A percentile compares a stretch with the other conserved stretches of the same genome.
Conservation (phyloP, 2,797 vertebrate genomes). For the Cichlasoma orientale region DNA sequence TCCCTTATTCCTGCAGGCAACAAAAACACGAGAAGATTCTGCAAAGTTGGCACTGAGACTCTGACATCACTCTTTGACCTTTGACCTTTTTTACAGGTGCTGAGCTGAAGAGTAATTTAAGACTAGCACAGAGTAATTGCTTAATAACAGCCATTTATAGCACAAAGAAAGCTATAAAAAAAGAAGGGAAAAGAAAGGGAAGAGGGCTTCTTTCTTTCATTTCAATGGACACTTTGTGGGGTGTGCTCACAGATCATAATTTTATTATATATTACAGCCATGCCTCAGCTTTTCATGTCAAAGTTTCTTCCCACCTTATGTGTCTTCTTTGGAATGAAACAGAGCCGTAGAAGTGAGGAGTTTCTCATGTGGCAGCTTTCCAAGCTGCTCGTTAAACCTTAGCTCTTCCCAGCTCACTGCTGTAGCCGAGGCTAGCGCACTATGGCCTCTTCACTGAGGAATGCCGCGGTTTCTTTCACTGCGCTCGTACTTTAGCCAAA, state of each 20-base stretch:
- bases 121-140: constrained; percentile 2
- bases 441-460: constrained; percentile 35
- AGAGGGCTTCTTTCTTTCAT: not conserved
- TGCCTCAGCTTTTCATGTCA: not conserved
- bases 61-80: constrained; percentile 1
- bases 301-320: not conserved
- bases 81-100: constrained; percentile 23
- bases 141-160: not conserved
- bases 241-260: not conserved
- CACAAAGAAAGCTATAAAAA: not conserved
- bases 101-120: not conserved
- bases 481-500: constrained; percentile 16
- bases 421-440: constrained; percentile 23
- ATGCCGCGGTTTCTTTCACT: constrained; percentile 35
- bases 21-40: constrained; percentile 3
- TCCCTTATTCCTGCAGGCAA: constrained; percentile 11
- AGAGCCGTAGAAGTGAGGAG: not conserved
- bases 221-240: not conserved
- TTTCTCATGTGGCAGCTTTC: constrained; percentile 9
- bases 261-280: not conserved
- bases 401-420: constrained; percentile 24
- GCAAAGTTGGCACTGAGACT: constrained; percentile 5
- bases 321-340: not conserved
- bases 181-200: too few species aligned
- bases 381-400: constrained; percentile 36